Percentiles rank a stretch among this genome's conserved stretches.
Evolutionary conservation across 2,888 invertebrate genomes (phyloP).

Genomic region (Choristoneura rosaceana): DNA sequence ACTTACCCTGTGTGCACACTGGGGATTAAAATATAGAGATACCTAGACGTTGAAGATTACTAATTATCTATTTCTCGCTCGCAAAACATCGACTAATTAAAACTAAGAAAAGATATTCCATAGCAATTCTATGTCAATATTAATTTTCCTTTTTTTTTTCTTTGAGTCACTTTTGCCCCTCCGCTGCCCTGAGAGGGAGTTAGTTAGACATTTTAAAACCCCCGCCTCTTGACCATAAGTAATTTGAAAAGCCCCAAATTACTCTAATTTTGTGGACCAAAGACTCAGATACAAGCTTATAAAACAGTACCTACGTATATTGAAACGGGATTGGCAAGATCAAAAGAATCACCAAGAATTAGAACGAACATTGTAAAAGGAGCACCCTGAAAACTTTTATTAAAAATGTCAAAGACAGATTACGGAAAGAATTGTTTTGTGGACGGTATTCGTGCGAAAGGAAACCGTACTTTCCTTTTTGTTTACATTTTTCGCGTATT

Average conservation of each 20-base stretch:
- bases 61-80: no score
- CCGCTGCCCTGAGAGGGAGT: no score
- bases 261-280: not conserved
- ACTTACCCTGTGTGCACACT: not conserved
- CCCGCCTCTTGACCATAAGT: no score
- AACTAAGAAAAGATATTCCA: no score
- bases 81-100: no score
- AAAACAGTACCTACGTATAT: not conserved
- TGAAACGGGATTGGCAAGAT: not conserved
- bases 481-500: not conserved
- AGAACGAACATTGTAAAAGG: not conserved
- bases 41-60: no score
- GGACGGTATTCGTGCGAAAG: not conserved
- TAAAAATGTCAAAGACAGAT: conserved; percentile 16
- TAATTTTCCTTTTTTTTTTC: no score
- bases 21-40: not conserved
- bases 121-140: no score
- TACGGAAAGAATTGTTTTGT: conserved; percentile 11
- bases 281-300: not conserved
- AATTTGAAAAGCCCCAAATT: not conserved
- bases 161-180: no score
- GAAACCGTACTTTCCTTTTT: conserved; percentile 8
- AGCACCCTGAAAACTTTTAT: conserved; percentile 5
- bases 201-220: no score
- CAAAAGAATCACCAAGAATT: conserved; percentile 2